Conservation (phyloP, 2,888 invertebrate species). For the Dicyrtoma fusca region DNA sequence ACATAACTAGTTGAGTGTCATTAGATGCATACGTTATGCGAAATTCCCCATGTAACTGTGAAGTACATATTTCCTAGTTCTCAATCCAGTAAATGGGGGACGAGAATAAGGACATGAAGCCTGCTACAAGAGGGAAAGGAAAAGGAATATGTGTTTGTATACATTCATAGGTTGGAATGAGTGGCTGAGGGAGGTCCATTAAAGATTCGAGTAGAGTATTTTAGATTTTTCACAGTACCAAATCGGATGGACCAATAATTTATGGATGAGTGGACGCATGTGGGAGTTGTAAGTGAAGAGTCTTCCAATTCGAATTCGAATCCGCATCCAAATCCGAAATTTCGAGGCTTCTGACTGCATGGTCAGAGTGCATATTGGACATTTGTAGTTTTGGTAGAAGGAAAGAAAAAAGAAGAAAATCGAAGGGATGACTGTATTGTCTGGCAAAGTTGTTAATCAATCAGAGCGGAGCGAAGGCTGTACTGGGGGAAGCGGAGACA, state of each 20-base stretch:
- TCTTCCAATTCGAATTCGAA: not conserved
- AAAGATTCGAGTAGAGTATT: slow-evolving; percentile 38
- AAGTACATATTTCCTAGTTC: too few relatives aligned
- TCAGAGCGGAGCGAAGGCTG: slow-evolving; percentile 44
- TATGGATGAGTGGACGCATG: slow-evolving; percentile 40
- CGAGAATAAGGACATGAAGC: too few relatives aligned
- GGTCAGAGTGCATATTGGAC: not conserved
- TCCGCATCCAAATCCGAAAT: not conserved
- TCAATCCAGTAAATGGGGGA: too few relatives aligned
- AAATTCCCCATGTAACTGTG: too few relatives aligned
- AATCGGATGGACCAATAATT: slow-evolving; percentile 38
- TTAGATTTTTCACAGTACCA: slow-evolving; percentile 34
- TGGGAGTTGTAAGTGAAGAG: slow-evolving; percentile 12
- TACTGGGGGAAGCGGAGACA: slow-evolving; percentile 33
- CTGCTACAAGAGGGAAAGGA: too few relatives aligned
- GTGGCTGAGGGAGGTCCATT: slow-evolving; percentile 29
- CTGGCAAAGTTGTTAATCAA: slow-evolving; percentile 44
- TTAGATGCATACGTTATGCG: too few relatives aligned
- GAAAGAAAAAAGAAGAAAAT: slow-evolving; percentile 12
- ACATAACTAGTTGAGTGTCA: too few relatives aligned
- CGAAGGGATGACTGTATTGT: slow-evolving; percentile 30
- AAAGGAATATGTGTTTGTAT: too few relatives aligned
- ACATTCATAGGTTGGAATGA: slow-evolving; percentile 4
- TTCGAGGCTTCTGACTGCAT: not conserved
- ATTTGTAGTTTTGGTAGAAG: not conserved